Percentiles rank a stretch among this genome's conserved stretches.
phyloP scores from a whole-genome alignment of 2,113 vertebrate genomes.

The Sturnus vulgaris region DNA sequence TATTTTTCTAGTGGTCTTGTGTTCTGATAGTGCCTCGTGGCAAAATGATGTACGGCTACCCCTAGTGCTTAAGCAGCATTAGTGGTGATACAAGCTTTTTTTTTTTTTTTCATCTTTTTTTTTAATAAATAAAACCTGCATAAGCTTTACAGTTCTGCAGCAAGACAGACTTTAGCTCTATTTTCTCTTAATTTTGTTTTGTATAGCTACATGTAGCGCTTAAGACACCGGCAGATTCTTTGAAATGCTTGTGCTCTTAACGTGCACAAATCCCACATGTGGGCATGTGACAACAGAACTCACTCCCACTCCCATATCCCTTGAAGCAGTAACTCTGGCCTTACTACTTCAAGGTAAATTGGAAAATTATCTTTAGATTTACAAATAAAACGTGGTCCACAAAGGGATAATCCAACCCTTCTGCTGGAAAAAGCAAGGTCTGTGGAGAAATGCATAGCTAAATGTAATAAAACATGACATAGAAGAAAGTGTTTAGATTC shows the following conservation, averaged over 20 bases:
- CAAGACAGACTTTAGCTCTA: conserved; percentile 13
- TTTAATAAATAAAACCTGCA: not conserved
- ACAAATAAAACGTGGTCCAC: conserved; percentile 16
- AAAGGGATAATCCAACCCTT: not conserved
- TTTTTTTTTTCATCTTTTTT: not conserved
- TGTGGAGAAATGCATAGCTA: conserved; percentile 1
- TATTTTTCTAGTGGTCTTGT: not conserved
- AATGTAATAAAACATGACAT: not conserved
- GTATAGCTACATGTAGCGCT: conserved; percentile 23
- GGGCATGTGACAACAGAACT: not conserved
- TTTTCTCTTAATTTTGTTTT: conserved; percentile 14
- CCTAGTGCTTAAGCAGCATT: not conserved
- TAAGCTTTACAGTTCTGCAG: conserved; percentile 7
- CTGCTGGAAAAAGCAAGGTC: not conserved
- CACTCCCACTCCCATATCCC: not conserved
- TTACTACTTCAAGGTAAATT: not conserved
- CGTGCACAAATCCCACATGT: not conserved
- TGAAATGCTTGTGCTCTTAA: not conserved
- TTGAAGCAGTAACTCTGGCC: not conserved
- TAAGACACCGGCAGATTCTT: not conserved
- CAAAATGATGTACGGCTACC: not conserved
- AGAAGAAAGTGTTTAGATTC: not conserved
- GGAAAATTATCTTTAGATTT: not conserved
- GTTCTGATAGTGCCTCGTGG: not conserved
- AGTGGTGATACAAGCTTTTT: not conserved